Evolutionary conservation across 2,888 invertebrate genomes (phyloP).

Genomic region (Megastigmus dorsalis): DNA sequence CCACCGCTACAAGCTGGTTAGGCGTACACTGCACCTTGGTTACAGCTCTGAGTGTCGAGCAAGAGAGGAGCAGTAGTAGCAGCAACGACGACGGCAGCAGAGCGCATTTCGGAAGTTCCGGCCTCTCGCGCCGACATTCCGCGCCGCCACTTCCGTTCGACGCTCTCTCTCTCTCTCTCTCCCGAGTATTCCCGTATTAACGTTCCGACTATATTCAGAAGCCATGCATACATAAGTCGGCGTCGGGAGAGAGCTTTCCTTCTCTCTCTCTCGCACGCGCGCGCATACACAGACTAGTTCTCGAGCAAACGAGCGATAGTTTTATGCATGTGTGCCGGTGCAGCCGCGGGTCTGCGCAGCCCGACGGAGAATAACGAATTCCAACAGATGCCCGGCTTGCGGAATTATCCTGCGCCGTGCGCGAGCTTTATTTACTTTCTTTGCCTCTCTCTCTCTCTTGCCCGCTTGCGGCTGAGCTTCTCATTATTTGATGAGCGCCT

Average conservation of each 20-base stretch:
- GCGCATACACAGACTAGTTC: constrained; percentile 54
- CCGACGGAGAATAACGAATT: constrained; percentile 13
- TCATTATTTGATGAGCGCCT: neutral
- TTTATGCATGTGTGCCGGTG: too few relatives aligned
- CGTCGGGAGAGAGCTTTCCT: too few relatives aligned
- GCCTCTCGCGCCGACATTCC: neutral
- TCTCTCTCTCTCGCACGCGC: too few relatives aligned
- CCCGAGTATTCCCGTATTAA: constrained; percentile 68
- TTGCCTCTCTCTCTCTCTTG: too few relatives aligned
- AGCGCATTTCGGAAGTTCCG: constrained; percentile 23
- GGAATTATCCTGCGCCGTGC: neutral
- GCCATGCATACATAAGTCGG: constrained; percentile 69
- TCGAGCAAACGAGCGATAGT: too few relatives aligned
- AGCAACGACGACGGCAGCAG: too few relatives aligned
- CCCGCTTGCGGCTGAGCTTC: neutral
- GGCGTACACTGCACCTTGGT: too few relatives aligned
- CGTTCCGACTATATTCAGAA: constrained; percentile 68
- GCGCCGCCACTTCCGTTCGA: neutral
- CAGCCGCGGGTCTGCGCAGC: neutral
- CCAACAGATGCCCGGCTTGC: neutral
- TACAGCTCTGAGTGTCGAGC: too few relatives aligned
- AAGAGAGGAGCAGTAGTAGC: too few relatives aligned
- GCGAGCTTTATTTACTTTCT: neutral
- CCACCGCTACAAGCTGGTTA: neutral
- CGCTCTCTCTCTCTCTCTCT: constrained; percentile 28